These are phyloP conservation scores for Pogonognathellus flavescens DNA, from an alignment of 1,140 invertebrate species.

Conservation along the genomic window DNA sequence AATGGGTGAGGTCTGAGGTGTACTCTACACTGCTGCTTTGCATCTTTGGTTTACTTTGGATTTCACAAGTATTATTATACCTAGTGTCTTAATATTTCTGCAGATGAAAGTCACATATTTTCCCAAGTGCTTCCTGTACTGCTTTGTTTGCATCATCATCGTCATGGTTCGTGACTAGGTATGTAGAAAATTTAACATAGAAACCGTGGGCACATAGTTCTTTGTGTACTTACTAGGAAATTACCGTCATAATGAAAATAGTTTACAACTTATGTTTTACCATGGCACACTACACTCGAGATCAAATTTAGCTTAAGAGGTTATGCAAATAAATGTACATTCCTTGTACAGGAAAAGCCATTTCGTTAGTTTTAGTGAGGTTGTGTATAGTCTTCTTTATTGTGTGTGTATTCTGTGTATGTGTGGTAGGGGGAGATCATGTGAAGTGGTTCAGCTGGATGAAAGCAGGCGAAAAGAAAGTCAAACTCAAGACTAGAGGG, in stretches of 20 bases:
- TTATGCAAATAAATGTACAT: constrained; percentile 48
- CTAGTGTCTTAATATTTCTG: not conserved
- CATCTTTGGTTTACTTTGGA: no score
- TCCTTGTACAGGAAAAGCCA: constrained; percentile 28
- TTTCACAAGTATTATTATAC: no score
- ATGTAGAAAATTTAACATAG: constrained; percentile 30
- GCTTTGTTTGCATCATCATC: constrained; percentile 6
- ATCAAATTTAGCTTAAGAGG: constrained; percentile 46
- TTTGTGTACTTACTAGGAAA: constrained; percentile 21
- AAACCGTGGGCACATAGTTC: constrained; percentile 44
- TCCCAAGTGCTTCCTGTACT: constrained; percentile 35
- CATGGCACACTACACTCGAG: not conserved
- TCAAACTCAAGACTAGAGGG: no score
- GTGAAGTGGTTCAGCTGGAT: no score
- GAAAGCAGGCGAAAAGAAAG: no score
- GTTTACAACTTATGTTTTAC: constrained; percentile 46
- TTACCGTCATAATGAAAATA: constrained; percentile 49
- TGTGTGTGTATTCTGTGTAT: not conserved
- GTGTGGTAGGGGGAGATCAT: not conserved
- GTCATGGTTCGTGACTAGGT: not conserved
- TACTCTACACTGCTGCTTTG: no score
- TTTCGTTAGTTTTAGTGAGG: constrained; percentile 32
- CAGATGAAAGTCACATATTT: constrained; percentile 32
- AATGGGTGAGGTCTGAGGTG: no score
- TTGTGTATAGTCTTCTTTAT: not conserved